Percentiles rank a stretch among this genome's conserved stretches.
These are phyloP conservation scores for Polyodon spathula DNA, from an alignment of 2,113 vertebrate genomes.

Conservation along the genomic window DNA sequence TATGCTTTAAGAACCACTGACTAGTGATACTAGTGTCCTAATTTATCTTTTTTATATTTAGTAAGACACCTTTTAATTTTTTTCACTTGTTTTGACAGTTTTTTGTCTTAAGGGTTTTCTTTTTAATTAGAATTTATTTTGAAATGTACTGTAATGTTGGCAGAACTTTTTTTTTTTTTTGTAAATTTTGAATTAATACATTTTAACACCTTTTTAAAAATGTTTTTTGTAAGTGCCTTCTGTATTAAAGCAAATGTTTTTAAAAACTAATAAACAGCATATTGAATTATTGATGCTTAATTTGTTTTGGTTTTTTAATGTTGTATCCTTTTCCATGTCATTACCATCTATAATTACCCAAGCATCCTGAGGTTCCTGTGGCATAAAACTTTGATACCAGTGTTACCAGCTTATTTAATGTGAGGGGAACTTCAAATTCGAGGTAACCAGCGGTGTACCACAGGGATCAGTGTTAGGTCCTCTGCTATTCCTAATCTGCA, in stretches of 20 bases:
- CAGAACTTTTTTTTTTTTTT: slow-evolving; percentile 44
- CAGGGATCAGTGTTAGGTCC: too few relatives aligned
- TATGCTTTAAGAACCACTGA: slow-evolving; percentile 57
- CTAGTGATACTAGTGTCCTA: slow-evolving; percentile 54
- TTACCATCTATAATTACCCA: too few relatives aligned
- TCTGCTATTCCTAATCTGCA: too few relatives aligned
- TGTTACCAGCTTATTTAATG: too few relatives aligned
- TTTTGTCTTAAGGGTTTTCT: slow-evolving; percentile 48
- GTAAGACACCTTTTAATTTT: slow-evolving; percentile 65
- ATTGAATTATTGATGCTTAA: too few relatives aligned
- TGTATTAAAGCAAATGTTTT: slow-evolving; percentile 71
- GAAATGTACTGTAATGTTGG: slow-evolving; percentile 53
- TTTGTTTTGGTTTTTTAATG: too few relatives aligned
- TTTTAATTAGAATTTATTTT: slow-evolving; percentile 48
- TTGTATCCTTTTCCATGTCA: too few relatives aligned
- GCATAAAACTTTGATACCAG: too few relatives aligned
- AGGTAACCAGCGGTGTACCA: too few relatives aligned
- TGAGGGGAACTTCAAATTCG: too few relatives aligned
- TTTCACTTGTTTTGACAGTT: slow-evolving; percentile 56
- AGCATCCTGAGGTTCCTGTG: too few relatives aligned
- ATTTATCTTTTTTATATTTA: slow-evolving; percentile 38
- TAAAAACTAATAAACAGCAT: slow-evolving; percentile 43
- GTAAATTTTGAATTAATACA: slow-evolving; percentile 54
- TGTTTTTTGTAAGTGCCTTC: slow-evolving; percentile 95
- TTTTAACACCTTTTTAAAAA: slow-evolving; percentile 45